Base-by-base conservation (phyloP, 2,888 invertebrate species). In the Drosophila rellima region DNA sequence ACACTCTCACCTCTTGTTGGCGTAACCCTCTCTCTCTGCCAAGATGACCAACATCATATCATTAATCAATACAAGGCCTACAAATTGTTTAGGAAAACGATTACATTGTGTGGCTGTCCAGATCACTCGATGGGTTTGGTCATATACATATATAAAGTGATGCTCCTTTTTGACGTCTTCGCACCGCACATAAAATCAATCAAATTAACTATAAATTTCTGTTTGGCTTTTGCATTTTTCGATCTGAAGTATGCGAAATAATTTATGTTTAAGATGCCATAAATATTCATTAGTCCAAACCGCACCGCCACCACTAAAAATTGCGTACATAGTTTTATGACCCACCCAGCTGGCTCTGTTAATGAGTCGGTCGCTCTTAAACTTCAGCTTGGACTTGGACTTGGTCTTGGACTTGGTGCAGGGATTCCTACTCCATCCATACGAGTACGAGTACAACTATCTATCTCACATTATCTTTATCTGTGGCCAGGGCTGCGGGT, bases 141-240 rank as follows among this genome's bases (percentile, higher is more conserved):
- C n/a, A 56, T 33, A 56, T 56, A 50, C 42, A 15, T 11, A 29
- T 55, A 29, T 31, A 15, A 6, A 37, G 13, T 42, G 33, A 15
- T 29, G 33, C 62, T 47, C 59, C 57, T 64, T 65, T 65, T 42
- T 54, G 70, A 35, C 44, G 50, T 65, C 59, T 64, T 48, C 20
- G 48, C 39, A 44, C 57, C 61, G 60, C 76, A 72, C 84, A 83
- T 86, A 90, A 90, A 86, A 86, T 90, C 90, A 90, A 86, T 86
- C 89, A 86, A 86, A 88, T 90, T 80, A 78, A 80, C 80, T 80
- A 90, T 86, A 88, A 90, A 82, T 80, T 72, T 76, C 29, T 52
- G 70, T 54, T 54, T 63, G 63, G 66, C 62, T 73, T 74, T 54
- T 61, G 56, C 50, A 55, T 59, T 55, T 73, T 11, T 82, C 65